Conservation (phyloP, 1,140 invertebrate genomes). For the Drosophila erecta region DNA sequence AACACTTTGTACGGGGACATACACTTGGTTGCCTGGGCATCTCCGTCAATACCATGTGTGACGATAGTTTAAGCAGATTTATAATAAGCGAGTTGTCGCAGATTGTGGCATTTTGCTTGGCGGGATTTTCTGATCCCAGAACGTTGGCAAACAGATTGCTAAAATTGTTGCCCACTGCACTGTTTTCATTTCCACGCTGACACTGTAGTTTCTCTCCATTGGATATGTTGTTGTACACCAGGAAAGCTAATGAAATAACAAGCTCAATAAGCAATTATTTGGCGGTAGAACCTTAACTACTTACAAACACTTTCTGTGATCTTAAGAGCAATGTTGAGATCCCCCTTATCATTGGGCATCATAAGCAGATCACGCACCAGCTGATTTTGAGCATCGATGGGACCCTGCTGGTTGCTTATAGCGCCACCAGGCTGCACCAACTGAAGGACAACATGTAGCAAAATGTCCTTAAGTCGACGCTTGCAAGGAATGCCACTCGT, state of each 20-base stretch:
- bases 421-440: slow-evolving; percentile 90
- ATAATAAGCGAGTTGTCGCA: slow-evolving; percentile 89
- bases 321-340: slow-evolving; percentile 90
- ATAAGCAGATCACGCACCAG: slow-evolving; percentile 89
- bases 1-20: slow-evolving; percentile 7
- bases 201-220: slow-evolving; percentile 87
- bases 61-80: slow-evolving; percentile 88
- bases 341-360: slow-evolving; percentile 88
- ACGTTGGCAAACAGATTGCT: slow-evolving; percentile 89
- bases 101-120: slow-evolving; percentile 85
- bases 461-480: slow-evolving; percentile 88
- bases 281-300: background rate
- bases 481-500: slow-evolving; percentile 87
- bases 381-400: slow-evolving; percentile 92
- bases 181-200: slow-evolving; percentile 85
- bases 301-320: slow-evolving; percentile 90
- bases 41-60: slow-evolving; percentile 89
- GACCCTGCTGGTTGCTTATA: slow-evolving; percentile 89
- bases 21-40: slow-evolving; percentile 84
- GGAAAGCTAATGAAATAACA: slow-evolving; percentile 75
- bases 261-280: background rate
- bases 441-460: slow-evolving; percentile 90
- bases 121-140: slow-evolving; percentile 86
- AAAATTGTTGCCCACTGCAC: slow-evolving; percentile 85
- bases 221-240: slow-evolving; percentile 87